phyloP scores from a whole-genome alignment of 1,140 invertebrate genomes.

The Muscidifurax raptorellus region DNA sequence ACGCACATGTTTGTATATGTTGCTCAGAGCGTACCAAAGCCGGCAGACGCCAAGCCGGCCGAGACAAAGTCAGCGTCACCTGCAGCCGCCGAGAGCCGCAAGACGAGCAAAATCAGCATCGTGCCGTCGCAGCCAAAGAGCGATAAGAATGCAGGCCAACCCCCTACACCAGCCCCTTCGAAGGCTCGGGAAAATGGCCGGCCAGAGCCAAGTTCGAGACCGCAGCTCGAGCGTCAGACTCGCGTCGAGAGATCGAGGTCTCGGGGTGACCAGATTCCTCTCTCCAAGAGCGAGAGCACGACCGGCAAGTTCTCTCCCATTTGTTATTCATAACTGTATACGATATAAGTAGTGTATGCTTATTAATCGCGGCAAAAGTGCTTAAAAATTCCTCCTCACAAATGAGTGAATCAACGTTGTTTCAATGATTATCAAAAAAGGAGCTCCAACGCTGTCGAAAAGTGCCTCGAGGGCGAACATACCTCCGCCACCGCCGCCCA shows the following conservation, averaged over 20 bases:
- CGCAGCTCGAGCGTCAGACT: conserved; percentile 72
- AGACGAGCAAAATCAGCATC: conserved; percentile 75
- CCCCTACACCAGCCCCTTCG: conserved; percentile 58
- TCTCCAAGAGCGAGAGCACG: conserved; percentile 73
- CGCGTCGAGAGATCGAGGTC: conserved; percentile 72
- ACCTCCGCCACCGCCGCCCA: conserved; percentile 80
- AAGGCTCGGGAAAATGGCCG: conserved; percentile 72
- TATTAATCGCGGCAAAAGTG: neutral
- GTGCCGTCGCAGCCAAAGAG: conserved; percentile 70
- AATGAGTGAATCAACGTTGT: neutral
- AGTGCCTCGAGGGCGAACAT: conserved; percentile 72
- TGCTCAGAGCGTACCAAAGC: conserved; percentile 69
- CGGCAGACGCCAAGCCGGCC: conserved; percentile 60
- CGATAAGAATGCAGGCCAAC: conserved; percentile 64
- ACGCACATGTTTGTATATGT: neutral
- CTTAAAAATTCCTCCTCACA: neutral
- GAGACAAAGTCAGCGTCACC: conserved; percentile 40
- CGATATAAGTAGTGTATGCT: too few species aligned
- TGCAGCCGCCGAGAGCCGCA: conserved; percentile 60
- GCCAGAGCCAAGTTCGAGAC: conserved; percentile 68
- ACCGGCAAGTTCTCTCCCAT: conserved; percentile 62
- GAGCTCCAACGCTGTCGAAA: conserved; percentile 73
- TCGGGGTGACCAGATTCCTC: conserved; percentile 66
- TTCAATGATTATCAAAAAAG: conserved; percentile 50
- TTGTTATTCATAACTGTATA: neutral